phyloP scores from a whole-genome alignment of 1,140 invertebrate species.

The Diachasmimorpha longicaudata region DNA sequence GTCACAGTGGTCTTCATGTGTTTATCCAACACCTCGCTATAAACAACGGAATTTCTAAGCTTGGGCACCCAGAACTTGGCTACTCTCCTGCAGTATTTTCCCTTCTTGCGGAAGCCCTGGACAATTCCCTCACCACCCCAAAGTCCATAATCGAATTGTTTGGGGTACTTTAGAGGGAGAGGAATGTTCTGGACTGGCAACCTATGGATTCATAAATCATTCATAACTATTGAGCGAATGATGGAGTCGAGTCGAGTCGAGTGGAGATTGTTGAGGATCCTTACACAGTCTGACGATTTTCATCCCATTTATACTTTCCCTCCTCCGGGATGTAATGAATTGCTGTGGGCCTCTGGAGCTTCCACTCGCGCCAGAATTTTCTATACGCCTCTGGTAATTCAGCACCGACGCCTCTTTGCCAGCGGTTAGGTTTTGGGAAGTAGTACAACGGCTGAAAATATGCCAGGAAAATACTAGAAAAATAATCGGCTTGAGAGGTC shows the following conservation, averaged over 20 bases:
- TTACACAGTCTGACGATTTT: constrained; percentile 74
- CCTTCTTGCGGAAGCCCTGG: constrained; percentile 82
- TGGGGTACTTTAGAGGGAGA: constrained; percentile 79
- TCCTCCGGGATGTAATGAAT: constrained; percentile 86
- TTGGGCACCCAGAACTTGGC: constrained; percentile 88
- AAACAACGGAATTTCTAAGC: constrained; percentile 80
- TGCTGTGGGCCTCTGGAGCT: constrained; percentile 72
- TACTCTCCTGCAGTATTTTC: constrained; percentile 66
- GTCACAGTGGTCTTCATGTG: constrained; percentile 85
- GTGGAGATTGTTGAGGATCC: constrained; percentile 29
- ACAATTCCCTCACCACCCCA: constrained; percentile 98
- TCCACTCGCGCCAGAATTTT: constrained; percentile 88
- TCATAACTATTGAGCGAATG: not conserved
- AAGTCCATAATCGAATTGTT: constrained; percentile 83
- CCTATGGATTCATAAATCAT: constrained; percentile 50
- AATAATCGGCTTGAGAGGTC: too few species aligned
- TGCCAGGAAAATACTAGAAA: not conserved
- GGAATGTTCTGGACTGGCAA: constrained; percentile 77
- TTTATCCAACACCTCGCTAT: constrained; percentile 92
- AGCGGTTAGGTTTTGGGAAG: constrained; percentile 53
- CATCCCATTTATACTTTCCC: constrained; percentile 76
- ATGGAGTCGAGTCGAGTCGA: too few species aligned
- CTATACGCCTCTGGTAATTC: constrained; percentile 84
- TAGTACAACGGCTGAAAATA: constrained; percentile 43
- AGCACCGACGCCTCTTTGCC: constrained; percentile 68